A percentile compares a stretch with the other conserved stretches of the same genome.
phyloP scores from a whole-genome alignment of 2,113 vertebrate genomes.

The Neopipo cinnamomea region DNA sequence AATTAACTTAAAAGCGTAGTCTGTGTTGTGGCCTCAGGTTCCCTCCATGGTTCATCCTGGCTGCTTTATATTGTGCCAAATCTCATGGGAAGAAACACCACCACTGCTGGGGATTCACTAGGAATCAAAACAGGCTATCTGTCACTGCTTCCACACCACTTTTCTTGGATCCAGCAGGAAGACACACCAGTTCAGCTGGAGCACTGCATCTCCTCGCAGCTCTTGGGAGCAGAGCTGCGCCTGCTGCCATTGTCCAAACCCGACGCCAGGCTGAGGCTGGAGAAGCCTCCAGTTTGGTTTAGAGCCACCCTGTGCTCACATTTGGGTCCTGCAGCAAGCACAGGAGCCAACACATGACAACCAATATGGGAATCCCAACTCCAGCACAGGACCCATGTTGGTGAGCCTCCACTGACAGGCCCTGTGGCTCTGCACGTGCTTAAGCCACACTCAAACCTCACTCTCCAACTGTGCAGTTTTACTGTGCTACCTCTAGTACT shows the following conservation, averaged over 20 bases:
- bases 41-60: not conserved
- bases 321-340: not conserved
- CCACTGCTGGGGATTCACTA: not conserved
- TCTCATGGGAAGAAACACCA: not conserved
- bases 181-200: not conserved
- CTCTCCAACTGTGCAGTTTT: not conserved
- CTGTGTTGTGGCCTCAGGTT: not conserved
- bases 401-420: not conserved
- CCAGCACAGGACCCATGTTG: rapidly evolving
- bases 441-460: not conserved
- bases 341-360: not conserved
- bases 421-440: rapidly evolving
- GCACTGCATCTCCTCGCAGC: not conserved
- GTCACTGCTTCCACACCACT: not conserved
- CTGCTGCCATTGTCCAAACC: not conserved
- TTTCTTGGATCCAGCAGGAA: not conserved
- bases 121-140: not conserved
- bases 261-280: not conserved
- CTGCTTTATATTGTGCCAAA: not conserved
- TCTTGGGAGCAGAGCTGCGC: not conserved
- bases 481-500: not conserved
- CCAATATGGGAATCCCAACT: not conserved
- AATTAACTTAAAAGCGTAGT: not conserved
- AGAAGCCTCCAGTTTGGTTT: not conserved
- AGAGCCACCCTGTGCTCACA: not conserved